phyloP scores from a whole-genome alignment of 2,888 invertebrate species.

The Calliopum simillimum region DNA sequence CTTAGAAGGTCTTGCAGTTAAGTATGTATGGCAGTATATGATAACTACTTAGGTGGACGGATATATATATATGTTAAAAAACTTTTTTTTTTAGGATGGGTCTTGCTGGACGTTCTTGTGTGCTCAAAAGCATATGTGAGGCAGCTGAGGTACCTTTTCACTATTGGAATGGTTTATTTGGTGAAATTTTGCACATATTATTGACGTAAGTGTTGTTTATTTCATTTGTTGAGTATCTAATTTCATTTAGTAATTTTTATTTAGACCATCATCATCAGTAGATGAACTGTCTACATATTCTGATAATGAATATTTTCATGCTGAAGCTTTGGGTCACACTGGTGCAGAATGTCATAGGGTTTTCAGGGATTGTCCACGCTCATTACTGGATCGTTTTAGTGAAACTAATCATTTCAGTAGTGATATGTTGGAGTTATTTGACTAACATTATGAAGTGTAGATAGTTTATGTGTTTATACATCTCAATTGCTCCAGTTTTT shows the following conservation, averaged over 20 bases:
- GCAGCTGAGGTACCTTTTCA: slow-evolving; percentile 77
- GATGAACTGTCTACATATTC: slow-evolving; percentile 74
- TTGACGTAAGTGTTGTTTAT: slow-evolving; percentile 74
- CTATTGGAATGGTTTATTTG: slow-evolving; percentile 78
- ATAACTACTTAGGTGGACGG: too few species aligned
- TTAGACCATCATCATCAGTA: slow-evolving; percentile 77
- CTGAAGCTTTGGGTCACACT: slow-evolving; percentile 75
- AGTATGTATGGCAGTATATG: slow-evolving; percentile 41
- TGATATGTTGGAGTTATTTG: slow-evolving; percentile 45
- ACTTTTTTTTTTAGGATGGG: slow-evolving; percentile 69
- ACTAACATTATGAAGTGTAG: slow-evolving; percentile 34
- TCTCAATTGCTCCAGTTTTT: too few species aligned
- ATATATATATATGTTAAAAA: not conserved
- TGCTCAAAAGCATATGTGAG: slow-evolving; percentile 83
- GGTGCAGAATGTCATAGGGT: slow-evolving; percentile 59
- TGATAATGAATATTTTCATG: slow-evolving; percentile 80
- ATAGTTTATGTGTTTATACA: too few species aligned
- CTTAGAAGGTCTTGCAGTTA: slow-evolving; percentile 55
- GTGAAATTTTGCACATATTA: slow-evolving; percentile 80
- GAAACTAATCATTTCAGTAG: slow-evolving; percentile 52
- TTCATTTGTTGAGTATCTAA: not conserved
- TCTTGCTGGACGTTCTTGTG: slow-evolving; percentile 76
- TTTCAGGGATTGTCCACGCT: slow-evolving; percentile 58
- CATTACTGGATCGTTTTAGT: slow-evolving; percentile 60
- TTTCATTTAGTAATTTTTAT: not conserved